These are phyloP conservation scores for Neostethus bicornis DNA, from an alignment of 2,797 vertebrate species.

Conservation along the genomic window DNA sequence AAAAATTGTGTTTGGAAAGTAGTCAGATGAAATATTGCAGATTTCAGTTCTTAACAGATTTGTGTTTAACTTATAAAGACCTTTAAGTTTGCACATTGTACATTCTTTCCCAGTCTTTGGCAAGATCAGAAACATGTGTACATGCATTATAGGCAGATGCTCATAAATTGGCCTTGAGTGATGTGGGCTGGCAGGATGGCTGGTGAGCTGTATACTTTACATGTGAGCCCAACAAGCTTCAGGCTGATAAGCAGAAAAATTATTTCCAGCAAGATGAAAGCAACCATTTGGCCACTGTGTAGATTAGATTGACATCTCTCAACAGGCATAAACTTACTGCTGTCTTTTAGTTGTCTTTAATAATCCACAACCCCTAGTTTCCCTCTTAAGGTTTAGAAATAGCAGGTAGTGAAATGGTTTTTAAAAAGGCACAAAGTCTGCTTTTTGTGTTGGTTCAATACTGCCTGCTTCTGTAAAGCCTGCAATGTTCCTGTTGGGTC, in stretches of 20 bases:
- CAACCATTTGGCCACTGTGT: slow-evolving; percentile 36
- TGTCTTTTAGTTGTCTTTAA: slow-evolving; percentile 53
- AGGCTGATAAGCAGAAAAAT: slow-evolving; percentile 41
- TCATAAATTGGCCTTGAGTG: slow-evolving; percentile 39
- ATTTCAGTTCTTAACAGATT: not conserved
- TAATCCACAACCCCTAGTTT: slow-evolving; percentile 52
- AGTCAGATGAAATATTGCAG: not conserved
- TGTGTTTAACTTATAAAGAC: not conserved
- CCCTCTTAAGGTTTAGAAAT: slow-evolving; percentile 33
- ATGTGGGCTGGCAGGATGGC: slow-evolving; percentile 29
- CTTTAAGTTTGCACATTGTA: slow-evolving; percentile 23
- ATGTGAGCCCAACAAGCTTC: slow-evolving; percentile 28
- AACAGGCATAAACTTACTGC: slow-evolving; percentile 30
- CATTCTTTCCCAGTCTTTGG: slow-evolving; percentile 22
- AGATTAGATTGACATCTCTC: slow-evolving; percentile 37
- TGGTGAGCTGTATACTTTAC: slow-evolving; percentile 11
- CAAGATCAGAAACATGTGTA: slow-evolving; percentile 44
- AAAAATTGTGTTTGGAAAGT: not conserved
- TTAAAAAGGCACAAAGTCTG: not conserved
- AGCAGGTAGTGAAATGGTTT: slow-evolving; percentile 22
- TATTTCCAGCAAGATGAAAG: slow-evolving; percentile 52
- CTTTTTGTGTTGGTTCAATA: slow-evolving; percentile 31
- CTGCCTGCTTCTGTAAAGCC: slow-evolving; percentile 42
- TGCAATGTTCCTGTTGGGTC: slow-evolving; percentile 22
- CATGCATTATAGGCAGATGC: slow-evolving; percentile 63